Percentiles rank a stretch among this genome's conserved stretches.
phyloP scores from a whole-genome alignment of 2,797 vertebrate genomes.

The Craterocephalus amniculus region DNA sequence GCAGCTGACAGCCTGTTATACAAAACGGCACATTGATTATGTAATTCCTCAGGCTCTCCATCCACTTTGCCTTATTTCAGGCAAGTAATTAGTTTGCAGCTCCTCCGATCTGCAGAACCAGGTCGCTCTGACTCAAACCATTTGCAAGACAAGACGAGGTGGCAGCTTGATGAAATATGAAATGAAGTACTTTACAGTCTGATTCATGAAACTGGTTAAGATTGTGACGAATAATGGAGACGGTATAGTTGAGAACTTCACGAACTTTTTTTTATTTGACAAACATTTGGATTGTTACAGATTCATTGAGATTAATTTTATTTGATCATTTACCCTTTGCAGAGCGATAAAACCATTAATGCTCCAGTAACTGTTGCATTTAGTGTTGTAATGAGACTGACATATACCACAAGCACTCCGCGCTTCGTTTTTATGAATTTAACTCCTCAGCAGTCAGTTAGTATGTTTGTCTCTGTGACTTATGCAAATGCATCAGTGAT shows the following conservation, averaged over 20 bases:
- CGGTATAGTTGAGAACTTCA: not conserved
- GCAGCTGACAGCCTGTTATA: constrained; percentile 17
- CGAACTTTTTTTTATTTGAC: not conserved
- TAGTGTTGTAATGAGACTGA: not conserved
- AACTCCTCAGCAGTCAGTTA: not conserved
- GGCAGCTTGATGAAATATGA: constrained; percentile 21
- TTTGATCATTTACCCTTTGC: not conserved
- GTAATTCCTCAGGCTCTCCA: constrained; percentile 21
- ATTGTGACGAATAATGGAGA: not conserved
- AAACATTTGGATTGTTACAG: not conserved
- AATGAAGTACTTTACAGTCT: constrained; percentile 5
- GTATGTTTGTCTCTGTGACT: not conserved
- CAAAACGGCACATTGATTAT: constrained; percentile 29
- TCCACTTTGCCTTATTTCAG: constrained; percentile 40
- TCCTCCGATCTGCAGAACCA: constrained; percentile 33
- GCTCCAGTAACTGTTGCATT: not conserved
- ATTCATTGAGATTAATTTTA: not conserved
- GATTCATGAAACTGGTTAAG: not conserved
- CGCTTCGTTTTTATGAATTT: not conserved
- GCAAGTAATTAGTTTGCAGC: constrained; percentile 59
- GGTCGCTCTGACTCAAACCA: constrained; percentile 33
- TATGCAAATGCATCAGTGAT: not conserved
- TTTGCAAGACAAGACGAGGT: not conserved
- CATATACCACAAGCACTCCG: not conserved
- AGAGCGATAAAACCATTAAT: not conserved